A percentile compares a stretch with the other conserved stretches of the same genome.
phyloP scores from a whole-genome alignment of 1,140 invertebrate genomes.

The Propsilocerus akamusi region DNA sequence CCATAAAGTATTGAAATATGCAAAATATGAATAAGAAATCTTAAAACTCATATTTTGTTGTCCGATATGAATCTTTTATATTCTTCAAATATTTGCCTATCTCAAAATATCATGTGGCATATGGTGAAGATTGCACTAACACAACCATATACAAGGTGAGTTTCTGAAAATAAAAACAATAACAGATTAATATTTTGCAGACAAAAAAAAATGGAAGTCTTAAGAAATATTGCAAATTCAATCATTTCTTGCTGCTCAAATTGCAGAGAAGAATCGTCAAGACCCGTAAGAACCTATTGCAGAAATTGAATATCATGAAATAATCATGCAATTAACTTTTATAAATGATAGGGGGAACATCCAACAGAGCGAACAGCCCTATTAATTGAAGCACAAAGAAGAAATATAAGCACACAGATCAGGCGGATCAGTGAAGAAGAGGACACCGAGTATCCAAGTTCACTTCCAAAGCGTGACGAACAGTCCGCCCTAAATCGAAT shows the following conservation, averaged over 20 bases:
- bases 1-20: no score
- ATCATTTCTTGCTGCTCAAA: neutral
- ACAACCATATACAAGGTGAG: no score
- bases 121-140: no score
- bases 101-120: no score
- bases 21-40: no score
- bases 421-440: constrained; percentile 44
- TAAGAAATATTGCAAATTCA: neutral
- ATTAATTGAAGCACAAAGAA: neutral
- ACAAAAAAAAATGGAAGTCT: neutral
- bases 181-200: neutral
- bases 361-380: constrained; percentile 46
- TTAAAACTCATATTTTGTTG: no score
- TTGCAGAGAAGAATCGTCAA: neutral
- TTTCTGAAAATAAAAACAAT: neutral
- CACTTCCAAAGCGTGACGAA: constrained; percentile 56
- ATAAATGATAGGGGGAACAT: no score
- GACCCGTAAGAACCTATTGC: no score
- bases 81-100: no score
- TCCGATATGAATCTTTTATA: no score
- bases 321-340: no score
- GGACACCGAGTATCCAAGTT: constrained; percentile 36
- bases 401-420: neutral
- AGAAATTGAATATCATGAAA: no score
- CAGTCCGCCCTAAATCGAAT: constrained; percentile 74